Evolutionary conservation across 2,888 invertebrate species (phyloP), one percentile per base, ranked within the genome.

Genomic region (Epinotia demarniana): DNA sequence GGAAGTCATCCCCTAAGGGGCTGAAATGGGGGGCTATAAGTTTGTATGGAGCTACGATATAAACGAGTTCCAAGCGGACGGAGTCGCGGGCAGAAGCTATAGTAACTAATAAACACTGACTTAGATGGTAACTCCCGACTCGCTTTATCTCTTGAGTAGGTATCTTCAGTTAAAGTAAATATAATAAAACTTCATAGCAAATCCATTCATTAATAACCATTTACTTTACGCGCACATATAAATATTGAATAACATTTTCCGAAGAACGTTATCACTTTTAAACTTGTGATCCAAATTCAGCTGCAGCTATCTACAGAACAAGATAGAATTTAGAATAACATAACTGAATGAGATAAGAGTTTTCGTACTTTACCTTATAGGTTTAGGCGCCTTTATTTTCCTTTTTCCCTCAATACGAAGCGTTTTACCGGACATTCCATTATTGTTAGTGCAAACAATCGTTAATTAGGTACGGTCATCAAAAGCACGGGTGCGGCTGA

Each of bases 381-480:
- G 16, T 27, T 60, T 27, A 33, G 33, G 60, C 60, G 16, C 11
- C 19, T 16, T 60, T 60, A 16, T 60, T 63, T 63, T 63, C 19
- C 63, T 63, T 12, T 39, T 60, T 60, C 23, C 33, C 18, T 64
- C 46, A 13, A 64, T 46, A 57, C n/a, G 43, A 55, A 55, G 27
- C 43, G 23, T 43, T 64, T 39, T 61, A 60, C 60, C 27, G 57
- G 64, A 57, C 46, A 64, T 64, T 71, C 53, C 62, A 61, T 71
- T 72, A 64, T 64, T 72, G 57, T 69, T 80, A 79, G 75, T 76
- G 77, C 80, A 83, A 85, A 86, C 84, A 81, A 80, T 81, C 82
- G 86, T 87, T 85, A 86, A 86, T 87, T 85, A 84, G 79, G 62
- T 66, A 55, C 13, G 16, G 60, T 60, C 16, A 60, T 33, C 60